Evolutionary conservation across 2,888 invertebrate genomes (phyloP), one percentile per base, ranked within the genome.

Genomic region (Acleris emargana): DNA sequence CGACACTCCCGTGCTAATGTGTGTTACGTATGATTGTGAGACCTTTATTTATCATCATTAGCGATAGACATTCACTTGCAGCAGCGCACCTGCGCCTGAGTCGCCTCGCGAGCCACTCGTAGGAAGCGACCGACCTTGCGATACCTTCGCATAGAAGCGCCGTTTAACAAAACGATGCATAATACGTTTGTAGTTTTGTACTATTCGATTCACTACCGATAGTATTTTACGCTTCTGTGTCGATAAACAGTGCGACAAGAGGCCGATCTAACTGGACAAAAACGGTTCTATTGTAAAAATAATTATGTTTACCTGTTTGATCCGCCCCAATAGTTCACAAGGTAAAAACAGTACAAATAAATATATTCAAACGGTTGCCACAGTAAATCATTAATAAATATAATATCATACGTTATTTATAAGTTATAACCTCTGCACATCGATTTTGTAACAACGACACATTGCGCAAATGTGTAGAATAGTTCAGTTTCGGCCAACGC

Each of bases 51-150:
- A 62, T 67, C 68, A 55, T 58, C 66, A 69, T 75, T 74, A 71
- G 63, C 71, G 71, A 73, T 76, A 77, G 72, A 75, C 78, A 76
- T 79, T 81, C 79, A 83, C 80, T 76, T 79, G 82, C 74, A 38
- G 38, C 38, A 76, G 25, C 55, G 60, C 68, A 62, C 67, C 67
- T 58, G 62, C 68, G 63, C 67, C 32, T 32, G 32, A 32, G 32
- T 64, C 47, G 62, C 68, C 63, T 43, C 62, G 58, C 64, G 58
- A 47, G 11, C 64, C 66, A 49, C n/a, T 75, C 80, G 89, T 88
- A 87, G 88, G 88, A 85, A 83, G 88, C 73, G 69, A 83, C 79
- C 73, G 87, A 77, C 89, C 89, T 89, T 86, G 87, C 77, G 68
- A 64, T 71, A 71, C 71, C 72, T 71, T 71, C 73, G 45, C 53